Base-by-base conservation (phyloP, 2,888 invertebrate species). In the Deilephila elpenor region DNA sequence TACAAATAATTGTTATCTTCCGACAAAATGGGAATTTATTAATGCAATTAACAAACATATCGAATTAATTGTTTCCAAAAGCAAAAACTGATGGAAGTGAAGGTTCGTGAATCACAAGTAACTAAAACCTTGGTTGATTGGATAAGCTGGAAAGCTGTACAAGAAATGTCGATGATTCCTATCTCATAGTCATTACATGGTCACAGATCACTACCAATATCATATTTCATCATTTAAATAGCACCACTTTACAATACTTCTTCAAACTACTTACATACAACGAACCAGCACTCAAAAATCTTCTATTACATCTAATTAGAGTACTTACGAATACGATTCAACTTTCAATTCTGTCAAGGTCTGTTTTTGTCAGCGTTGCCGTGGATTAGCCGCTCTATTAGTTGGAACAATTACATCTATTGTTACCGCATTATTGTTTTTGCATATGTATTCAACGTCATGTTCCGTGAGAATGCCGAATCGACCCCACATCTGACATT, bases 331-430 rank as follows among this genome's bases (percentile, higher is more conserved):
- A 56, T 51, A 6, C 67, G 17, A 71, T 59, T 76, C 72, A 73
- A 74, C 74, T 76, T 76, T 76, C 76, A 51, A 73, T 74, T 72
- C 51, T 62, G 67, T 37, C 76, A 73, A 76, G 76, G 76, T 70
- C 67, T 60, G 51, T 74, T 62, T 70, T 70, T 67, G 71, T 70
- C 61, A 67, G 51, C 51, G 25, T 51, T 51, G 25, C 64, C 64
- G 25, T 51, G 25, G 67, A 67, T 67, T 67, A 67, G 51, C 51
- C 51, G 44, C 51, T 67, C 67, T 51, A 51, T 67, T 67, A 67
- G 51, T 67, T 25, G 67, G 25, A 44, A 67, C 44, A 67, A 67
- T 67, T 67, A 51, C 67, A 67, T 67, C 67, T 51, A 67, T 67
- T 67, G 67, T 67, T 67, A 67, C 51, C 25, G 67, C 67, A 51